Evolutionary conservation across 2,888 invertebrate genomes (phyloP), one percentile per base, ranked within the genome.

Genomic region (Drosophila nigricruria): DNA sequence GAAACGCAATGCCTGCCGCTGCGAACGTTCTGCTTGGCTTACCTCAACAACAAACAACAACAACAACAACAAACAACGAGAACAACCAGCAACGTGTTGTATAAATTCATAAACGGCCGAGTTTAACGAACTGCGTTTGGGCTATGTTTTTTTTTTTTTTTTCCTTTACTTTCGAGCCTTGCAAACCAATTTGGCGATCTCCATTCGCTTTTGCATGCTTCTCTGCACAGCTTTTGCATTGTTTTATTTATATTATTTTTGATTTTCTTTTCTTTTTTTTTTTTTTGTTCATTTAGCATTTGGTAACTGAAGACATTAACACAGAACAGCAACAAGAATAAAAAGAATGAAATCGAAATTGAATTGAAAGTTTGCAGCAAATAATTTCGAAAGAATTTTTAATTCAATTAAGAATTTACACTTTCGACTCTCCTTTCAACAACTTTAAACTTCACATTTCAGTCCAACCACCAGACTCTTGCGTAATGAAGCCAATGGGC

Each of bases 71-170:
- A 36, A 23, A 34, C 36, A 59, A 38, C 49, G 18, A 27, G 54
- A 58, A 68, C 59, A 75, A 64, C 63, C 40, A 71, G 71, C 76
- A 71, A 73, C 70, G 61, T 73, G 74, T 71, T 74, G 71, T 72
- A 66, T 66, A 83, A 76, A 83, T 80, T 85, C 75, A 86, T 86
- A 84, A 84, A 74, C 87, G 80, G 61, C 45, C 58, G 75, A 74
- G 84, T 86, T 84, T 84, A 84, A 86, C 84, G 84, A 84, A 84
- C 84, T 84, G 70, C 61, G 73, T 73, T 80, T 77, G 73, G 67
- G 68, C 38, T 69, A 59, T 65, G 60, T 65, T 66, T 61, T 56
- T 42, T 40, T 8, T 67, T 68, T 63, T 58, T 47, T 43, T 25
- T 40, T 49, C 18, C 61, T 64, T 71, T 50, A 23, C 49, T 45